phyloP scores from a whole-genome alignment of 2,888 invertebrate species.

The Schrankia costaestrigalis region DNA sequence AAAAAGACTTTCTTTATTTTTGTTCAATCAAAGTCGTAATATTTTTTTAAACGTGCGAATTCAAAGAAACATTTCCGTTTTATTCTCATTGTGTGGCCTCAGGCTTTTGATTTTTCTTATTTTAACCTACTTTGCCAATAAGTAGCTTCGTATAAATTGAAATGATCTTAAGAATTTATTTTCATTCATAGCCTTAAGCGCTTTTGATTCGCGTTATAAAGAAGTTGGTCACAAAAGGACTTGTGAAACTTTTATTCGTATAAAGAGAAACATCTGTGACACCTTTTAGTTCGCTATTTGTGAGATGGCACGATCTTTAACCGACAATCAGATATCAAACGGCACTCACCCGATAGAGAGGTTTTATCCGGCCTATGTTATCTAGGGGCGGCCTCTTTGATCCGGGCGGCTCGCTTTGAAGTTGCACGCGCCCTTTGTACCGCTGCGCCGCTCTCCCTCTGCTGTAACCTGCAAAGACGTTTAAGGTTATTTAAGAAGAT shows the following conservation, averaged over 20 bases:
- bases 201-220: conserved; percentile 27
- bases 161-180: conserved; percentile 11
- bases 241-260: conserved; percentile 18
- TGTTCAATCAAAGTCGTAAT: no score
- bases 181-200: conserved; percentile 19
- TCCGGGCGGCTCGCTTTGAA: conserved; percentile 60
- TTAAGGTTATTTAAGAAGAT: conserved; percentile 44
- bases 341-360: conserved; percentile 47
- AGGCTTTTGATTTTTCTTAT: conserved; percentile 10
- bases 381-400: conserved; percentile 59
- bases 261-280: conserved; percentile 39
- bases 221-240: conserved; percentile 28
- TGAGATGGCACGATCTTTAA: conserved; percentile 47
- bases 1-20: no score
- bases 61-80: no score
- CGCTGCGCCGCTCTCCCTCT: conserved; percentile 26
- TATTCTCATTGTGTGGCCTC: not conserved
- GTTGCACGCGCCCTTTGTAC: conserved; percentile 57
- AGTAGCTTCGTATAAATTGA: conserved; percentile 10
- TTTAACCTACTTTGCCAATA: conserved; percentile 5
- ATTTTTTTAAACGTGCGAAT: no score
- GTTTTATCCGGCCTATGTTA: conserved; percentile 60
- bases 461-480: conserved; percentile 56
- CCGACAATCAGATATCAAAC: conserved; percentile 70
- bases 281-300: conserved; percentile 50